Conservation (phyloP, 2,888 invertebrate genomes). For the Nasonovia ribisnigri region DNA sequence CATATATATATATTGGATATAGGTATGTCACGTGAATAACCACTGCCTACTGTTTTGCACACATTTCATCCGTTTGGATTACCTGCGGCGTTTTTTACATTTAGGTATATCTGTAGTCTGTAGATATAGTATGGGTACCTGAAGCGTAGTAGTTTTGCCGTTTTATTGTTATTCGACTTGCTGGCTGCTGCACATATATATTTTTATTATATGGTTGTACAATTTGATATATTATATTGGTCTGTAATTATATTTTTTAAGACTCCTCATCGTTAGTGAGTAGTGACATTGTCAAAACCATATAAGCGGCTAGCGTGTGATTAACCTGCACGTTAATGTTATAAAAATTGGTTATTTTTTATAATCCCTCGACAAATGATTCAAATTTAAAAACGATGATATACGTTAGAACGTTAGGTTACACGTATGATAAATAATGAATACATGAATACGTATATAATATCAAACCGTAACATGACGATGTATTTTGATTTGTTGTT, state of each 20-base stretch:
- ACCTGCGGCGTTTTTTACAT: neutral
- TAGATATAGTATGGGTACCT: neutral
- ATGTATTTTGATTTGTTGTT: neutral
- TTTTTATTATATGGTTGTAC: neutral
- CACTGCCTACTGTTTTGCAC: constrained; percentile 55
- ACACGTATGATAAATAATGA: neutral
- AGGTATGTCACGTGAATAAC: neutral
- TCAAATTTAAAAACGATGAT: neutral
- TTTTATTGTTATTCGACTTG: constrained; percentile 14
- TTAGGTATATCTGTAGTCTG: neutral
- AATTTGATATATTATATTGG: neutral
- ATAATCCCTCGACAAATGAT: neutral
- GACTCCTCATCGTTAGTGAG: neutral
- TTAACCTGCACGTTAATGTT: neutral
- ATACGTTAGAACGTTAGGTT: neutral
- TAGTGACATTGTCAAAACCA: neutral
- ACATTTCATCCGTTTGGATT: constrained; percentile 38
- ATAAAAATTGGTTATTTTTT: neutral
- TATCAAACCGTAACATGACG: neutral
- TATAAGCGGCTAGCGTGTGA: neutral
- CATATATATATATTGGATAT: neutral
- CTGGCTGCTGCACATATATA: neutral
- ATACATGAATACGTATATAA: neutral
- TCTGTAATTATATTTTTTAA: neutral
- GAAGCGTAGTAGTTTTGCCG: neutral